Conservation (phyloP, 2,113 vertebrate genomes). For the Salminus brasiliensis region DNA sequence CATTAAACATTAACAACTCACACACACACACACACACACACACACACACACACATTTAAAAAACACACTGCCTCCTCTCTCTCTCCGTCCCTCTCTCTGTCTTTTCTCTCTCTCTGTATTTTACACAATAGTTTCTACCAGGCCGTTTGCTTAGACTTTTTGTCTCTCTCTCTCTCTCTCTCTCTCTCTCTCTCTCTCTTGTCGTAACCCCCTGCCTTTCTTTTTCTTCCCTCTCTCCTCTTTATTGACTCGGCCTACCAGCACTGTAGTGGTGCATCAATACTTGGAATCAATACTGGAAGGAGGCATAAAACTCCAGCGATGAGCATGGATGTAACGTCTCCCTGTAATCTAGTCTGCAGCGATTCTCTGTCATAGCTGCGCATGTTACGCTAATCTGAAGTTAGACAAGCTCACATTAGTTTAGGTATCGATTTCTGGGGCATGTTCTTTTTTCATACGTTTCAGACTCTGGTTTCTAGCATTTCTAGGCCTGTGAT, state of each 20-base stretch:
- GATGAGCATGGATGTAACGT: neutral
- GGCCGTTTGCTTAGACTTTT: too few relatives aligned
- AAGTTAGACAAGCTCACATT: neutral
- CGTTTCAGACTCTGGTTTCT: neutral
- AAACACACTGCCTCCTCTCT: neutral
- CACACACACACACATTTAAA: neutral
- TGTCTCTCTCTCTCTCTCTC: neutral
- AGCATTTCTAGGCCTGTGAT: neutral
- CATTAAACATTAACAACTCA: constrained; percentile 54
- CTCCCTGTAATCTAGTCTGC: neutral
- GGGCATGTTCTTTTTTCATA: neutral
- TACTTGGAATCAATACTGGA: constrained; percentile 1
- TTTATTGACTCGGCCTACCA: constrained; percentile 1
- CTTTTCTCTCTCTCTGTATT: neutral
- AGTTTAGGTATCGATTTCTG: constrained; percentile 7
- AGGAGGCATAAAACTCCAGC: neutral
- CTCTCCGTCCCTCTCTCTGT: neutral
- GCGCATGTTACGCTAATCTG: neutral
- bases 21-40: neutral
- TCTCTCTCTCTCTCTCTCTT: neutral
- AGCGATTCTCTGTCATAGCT: neutral
- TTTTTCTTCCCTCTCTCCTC: neutral
- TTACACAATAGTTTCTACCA: too few relatives aligned
- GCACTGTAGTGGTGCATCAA: neutral
- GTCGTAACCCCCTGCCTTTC: neutral